A percentile compares a stretch with the other conserved stretches of the same genome.
Evolutionary conservation across 92 coral and sea anemone species (phyloP).

Genomic region (Porites cylindrica): DNA sequence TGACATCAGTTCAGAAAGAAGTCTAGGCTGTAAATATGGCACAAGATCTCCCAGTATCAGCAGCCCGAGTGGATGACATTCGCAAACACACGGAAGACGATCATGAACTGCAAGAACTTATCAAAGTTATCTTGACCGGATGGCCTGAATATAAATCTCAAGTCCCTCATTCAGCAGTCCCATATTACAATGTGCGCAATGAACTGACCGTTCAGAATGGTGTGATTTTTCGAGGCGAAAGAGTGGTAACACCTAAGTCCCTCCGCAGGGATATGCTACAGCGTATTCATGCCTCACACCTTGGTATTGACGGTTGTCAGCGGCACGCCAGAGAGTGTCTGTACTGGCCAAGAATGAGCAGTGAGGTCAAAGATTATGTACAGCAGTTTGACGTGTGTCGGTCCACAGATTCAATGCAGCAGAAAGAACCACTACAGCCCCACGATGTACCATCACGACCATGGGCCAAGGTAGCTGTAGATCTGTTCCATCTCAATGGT

Average conservation of each 20-base stretch:
- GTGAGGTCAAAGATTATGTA: conserved; percentile 37
- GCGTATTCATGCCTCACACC: conserved; percentile 50
- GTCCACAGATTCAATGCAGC: conserved; percentile 32
- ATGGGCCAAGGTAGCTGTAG: conserved; percentile 58
- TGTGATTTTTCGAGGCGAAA: conserved; percentile 40
- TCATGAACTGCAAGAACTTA: conserved; percentile 23
- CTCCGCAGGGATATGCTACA: conserved; percentile 56
- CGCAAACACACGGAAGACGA: conserved; percentile 35
- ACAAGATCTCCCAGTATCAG: conserved; percentile 26
- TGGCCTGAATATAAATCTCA: conserved; percentile 57
- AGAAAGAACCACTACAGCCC: conserved; percentile 29
- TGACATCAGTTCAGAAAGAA: conserved; percentile 23
- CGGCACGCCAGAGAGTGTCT: conserved; percentile 40
- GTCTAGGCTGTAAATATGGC: conserved; percentile 28
- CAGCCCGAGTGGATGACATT: conserved; percentile 49
- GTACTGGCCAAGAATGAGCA: conserved; percentile 31
- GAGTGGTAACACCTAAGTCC: conserved; percentile 37
- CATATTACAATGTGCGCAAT: conserved; percentile 45
- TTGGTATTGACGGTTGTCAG: conserved; percentile 56
- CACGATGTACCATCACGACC: conserved; percentile 36
- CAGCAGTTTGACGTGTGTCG: conserved; percentile 4
- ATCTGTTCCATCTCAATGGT: conserved; percentile 32
- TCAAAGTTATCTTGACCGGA: conserved; percentile 22
- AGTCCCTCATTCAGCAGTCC: conserved; percentile 28
- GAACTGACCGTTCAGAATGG: conserved; percentile 51